Evolutionary conservation across 1,140 invertebrate species (phyloP), one percentile per base, ranked within the genome.

Genomic region (Bicyclus anynana): DNA sequence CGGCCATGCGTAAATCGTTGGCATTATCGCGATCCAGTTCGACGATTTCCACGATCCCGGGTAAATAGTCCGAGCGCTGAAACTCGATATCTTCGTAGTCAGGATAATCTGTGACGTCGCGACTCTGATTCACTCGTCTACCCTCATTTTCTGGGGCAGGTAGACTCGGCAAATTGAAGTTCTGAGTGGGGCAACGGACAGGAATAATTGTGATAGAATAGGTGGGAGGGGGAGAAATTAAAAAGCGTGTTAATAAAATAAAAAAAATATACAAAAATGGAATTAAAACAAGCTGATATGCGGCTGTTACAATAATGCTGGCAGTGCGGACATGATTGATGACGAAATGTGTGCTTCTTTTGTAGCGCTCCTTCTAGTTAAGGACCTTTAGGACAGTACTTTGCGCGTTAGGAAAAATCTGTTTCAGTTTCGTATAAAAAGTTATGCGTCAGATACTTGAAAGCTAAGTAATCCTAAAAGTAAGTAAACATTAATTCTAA

Each of bases 221-320:
- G 77, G 64, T 69, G 76, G 69, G 62, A 59, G 66, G 71, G 75
- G 23, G 67, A 70, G 53, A 84, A 87, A 83, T 84, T 84, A 85
- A 89, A 86, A 89, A 89, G 88, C 88, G 80, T 89, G 88, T 89
- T 89, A 89, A 89, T 89, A 87, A 89, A 90, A 86, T 86, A 75
- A 90, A 90, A 90, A 88, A 81, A 79, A 82, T 84, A 20, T 3
- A 78, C 75, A 70, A 78, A 75, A 70, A 74, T 70, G 73, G 79
- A 77, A 74, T 71, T 80, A 80, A 75, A 66, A 53, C 44, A 71
- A 62, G 69, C 57, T 44, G 63, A 6, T 38, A 59, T 65, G 65
- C 67, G 66, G 42, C 46, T 47, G 55, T 61, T 57, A 59, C 2
- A 44, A 20, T 18, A 44, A 60, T 60, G 54, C 29, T 61, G 26